Conservation (phyloP, 2,113 vertebrate species). For the Erythrolamprus reginae region DNA sequence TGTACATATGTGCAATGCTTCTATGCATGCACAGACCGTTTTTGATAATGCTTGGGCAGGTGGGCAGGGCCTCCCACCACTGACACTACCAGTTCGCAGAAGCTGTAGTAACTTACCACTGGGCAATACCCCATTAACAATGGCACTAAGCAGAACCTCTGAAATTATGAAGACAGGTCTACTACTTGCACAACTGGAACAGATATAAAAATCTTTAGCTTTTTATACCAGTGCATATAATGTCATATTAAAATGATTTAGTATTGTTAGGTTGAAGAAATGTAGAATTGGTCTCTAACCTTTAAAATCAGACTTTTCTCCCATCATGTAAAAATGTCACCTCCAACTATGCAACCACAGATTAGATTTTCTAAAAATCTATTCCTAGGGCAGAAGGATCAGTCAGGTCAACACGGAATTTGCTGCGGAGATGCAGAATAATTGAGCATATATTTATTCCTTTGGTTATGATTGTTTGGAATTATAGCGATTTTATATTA, state of each 20-base stretch:
- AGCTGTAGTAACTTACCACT: too few species aligned
- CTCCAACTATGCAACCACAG: not conserved
- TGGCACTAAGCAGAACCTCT: not conserved
- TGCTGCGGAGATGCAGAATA: not conserved
- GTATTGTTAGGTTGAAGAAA: not conserved
- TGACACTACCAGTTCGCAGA: too few species aligned
- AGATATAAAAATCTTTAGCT: not conserved
- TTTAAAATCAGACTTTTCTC: not conserved
- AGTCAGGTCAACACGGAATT: not conserved
- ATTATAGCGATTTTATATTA: not conserved
- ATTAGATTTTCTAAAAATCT: not conserved
- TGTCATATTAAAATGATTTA: not conserved
- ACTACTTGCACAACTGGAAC: not conserved
- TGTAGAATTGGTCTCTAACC: not conserved
- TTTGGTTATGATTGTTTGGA: not conserved
- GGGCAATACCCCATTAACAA: rapidly evolving
- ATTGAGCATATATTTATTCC: not conserved
- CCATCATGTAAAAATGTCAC: not conserved
- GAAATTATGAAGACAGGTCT: not conserved
- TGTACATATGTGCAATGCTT: too few species aligned
- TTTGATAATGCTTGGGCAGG: too few species aligned
- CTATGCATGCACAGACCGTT: too few species aligned
- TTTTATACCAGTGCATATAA: not conserved
- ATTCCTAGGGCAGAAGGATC: not conserved
- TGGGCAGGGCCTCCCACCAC: too few species aligned